A percentile compares a stretch with the other conserved stretches of the same genome.
Conservation (phyloP, 2,888 invertebrate species). For the Nasonovia ribisnigri region DNA sequence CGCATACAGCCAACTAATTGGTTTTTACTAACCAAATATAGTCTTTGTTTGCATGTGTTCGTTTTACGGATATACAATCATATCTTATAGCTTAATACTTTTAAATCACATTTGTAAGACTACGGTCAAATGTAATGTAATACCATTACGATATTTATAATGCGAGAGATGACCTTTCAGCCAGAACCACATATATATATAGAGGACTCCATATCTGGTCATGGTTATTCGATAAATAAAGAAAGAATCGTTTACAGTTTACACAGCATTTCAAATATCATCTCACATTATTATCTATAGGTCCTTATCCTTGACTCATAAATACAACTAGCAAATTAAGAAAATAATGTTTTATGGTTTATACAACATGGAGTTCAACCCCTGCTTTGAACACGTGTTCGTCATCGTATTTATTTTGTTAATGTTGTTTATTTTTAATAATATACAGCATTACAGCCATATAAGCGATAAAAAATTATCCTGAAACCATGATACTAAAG, state of each 20-base stretch:
- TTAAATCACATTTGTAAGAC: constrained; percentile 3
- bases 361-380: constrained; percentile 5
- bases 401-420: neutral
- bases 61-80: neutral
- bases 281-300: constrained; percentile 17
- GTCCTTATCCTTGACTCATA: constrained; percentile 39
- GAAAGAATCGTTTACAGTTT: constrained; percentile 25
- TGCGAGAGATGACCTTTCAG: constrained; percentile 38
- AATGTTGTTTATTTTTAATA: neutral
- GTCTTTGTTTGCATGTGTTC: neutral
- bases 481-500: neutral
- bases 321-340: constrained; percentile 2
- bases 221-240: constrained; percentile 17
- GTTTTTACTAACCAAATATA: neutral
- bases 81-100: neutral
- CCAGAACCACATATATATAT: neutral
- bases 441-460: neutral
- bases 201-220: neutral
- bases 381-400: constrained; percentile 37
- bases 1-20: neutral
- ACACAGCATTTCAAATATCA: constrained; percentile 20
- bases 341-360: neutral
- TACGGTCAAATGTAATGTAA: constrained; percentile 15
- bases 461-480: neutral
- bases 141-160: constrained; percentile 21